phyloP scores from a whole-genome alignment of 2,888 invertebrate species.

The Pristionchus japonicus region DNA sequence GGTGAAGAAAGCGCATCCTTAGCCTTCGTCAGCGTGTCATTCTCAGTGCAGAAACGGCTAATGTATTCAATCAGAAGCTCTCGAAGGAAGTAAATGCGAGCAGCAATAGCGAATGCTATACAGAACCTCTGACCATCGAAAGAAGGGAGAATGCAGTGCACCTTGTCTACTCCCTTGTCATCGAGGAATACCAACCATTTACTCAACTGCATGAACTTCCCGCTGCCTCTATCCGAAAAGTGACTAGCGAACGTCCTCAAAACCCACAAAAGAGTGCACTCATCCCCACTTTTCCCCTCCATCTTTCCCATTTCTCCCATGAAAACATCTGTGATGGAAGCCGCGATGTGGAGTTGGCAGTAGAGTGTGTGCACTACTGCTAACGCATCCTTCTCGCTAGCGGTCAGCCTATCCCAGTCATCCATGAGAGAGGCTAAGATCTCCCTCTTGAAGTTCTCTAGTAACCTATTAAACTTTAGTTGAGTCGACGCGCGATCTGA shows the following conservation, averaged over 20 bases:
- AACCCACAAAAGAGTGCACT: not conserved
- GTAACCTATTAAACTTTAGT: not conserved
- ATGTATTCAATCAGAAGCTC: not conserved
- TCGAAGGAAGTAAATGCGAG: not conserved
- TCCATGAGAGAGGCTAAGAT: not conserved
- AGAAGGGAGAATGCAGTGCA: not conserved
- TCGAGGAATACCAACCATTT: not conserved
- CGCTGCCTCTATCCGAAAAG: not conserved
- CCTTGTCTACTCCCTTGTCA: not conserved
- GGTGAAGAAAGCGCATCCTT: not conserved
- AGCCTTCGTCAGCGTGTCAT: not conserved
- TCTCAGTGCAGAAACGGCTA: not conserved
- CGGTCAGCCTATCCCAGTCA: not conserved
- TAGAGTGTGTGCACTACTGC: not conserved
- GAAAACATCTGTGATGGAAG: not conserved
- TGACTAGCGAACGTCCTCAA: not conserved
- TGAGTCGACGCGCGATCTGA: not conserved
- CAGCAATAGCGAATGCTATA: not conserved
- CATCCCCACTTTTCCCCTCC: not conserved
- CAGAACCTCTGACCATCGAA: not conserved
- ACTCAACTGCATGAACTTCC: not conserved
- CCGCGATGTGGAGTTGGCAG: not conserved
- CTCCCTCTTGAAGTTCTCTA: not conserved
- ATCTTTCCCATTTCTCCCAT: not conserved
- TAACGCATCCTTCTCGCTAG: not conserved